A percentile compares a stretch with the other conserved stretches of the same genome.
Conservation (phyloP, 2,888 invertebrate genomes). For the Stenichneumon culpator region DNA sequence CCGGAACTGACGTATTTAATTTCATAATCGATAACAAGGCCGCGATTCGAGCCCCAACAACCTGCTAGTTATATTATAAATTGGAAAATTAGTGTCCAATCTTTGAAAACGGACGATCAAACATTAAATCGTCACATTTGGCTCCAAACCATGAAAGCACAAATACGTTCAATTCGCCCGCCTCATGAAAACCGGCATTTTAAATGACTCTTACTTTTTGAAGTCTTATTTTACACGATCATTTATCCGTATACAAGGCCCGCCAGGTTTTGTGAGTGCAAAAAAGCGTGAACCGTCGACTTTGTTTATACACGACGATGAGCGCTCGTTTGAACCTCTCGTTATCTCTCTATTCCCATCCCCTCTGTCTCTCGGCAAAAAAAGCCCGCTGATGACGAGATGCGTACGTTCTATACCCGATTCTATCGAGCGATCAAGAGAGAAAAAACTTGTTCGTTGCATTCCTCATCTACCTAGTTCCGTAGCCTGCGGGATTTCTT, state of each 20-base stretch:
- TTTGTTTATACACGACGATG: slow-evolving; percentile 15
- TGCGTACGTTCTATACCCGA: slow-evolving; percentile 8
- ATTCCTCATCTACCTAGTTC: not conserved
- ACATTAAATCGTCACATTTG: too few relatives aligned
- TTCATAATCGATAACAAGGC: too few relatives aligned
- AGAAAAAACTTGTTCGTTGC: not conserved
- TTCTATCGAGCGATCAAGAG: slow-evolving; percentile 10
- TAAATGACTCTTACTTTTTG: too few relatives aligned
- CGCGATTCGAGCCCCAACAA: too few relatives aligned
- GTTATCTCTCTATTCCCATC: slow-evolving; percentile 23
- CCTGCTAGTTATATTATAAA: too few relatives aligned
- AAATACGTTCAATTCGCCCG: too few relatives aligned
- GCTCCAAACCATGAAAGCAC: too few relatives aligned
- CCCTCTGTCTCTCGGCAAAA: slow-evolving; percentile 14
- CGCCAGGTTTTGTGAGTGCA: not conserved
- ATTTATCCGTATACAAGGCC: not conserved
- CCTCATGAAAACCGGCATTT: too few relatives aligned
- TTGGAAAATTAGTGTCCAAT: too few relatives aligned
- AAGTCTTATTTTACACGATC: too few relatives aligned
- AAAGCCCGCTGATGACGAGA: slow-evolving; percentile 49
- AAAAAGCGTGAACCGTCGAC: not conserved
- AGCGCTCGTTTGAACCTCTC: slow-evolving; percentile 9
- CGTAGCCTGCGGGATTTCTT: slow-evolving; percentile 27
- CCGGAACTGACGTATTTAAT: too few relatives aligned
- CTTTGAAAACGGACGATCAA: too few relatives aligned